phyloP scores from a whole-genome alignment of 2,113 vertebrate genomes.

The Prolemur simus region DNA sequence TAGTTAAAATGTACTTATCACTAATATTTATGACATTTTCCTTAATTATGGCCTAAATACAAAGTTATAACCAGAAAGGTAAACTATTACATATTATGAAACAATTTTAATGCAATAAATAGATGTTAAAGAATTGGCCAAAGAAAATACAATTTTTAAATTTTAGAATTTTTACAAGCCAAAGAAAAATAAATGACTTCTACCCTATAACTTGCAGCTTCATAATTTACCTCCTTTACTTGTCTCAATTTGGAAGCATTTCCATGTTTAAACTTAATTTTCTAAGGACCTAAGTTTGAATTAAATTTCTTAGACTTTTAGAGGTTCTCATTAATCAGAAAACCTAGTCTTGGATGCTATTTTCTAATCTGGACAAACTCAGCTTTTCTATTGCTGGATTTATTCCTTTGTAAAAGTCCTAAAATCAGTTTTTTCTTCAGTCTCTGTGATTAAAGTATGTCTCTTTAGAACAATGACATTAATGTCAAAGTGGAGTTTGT shows the following conservation, averaged over 20 bases:
- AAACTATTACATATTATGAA: slow-evolving; percentile 7
- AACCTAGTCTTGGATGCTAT: not conserved
- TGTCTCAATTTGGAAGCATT: slow-evolving; percentile 20
- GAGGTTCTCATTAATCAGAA: not conserved
- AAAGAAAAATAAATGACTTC: slow-evolving; percentile 27
- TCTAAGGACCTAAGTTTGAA: not conserved
- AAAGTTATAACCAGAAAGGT: not conserved
- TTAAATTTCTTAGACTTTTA: slow-evolving; percentile 16
- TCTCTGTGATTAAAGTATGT: not conserved
- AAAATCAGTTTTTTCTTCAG: not conserved
- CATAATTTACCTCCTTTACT: slow-evolving; percentile 10
- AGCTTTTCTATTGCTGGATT: not conserved
- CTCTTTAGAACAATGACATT: not conserved
- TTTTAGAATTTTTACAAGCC: not conserved
- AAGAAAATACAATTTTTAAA: not conserved
- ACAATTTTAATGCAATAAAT: not conserved
- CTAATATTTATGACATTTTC: not conserved
- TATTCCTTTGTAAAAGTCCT: not conserved
- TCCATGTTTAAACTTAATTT: slow-evolving; percentile 12
- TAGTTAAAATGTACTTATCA: not conserved
- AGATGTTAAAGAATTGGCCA: not conserved
- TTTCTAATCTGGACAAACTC: slow-evolving; percentile 33
- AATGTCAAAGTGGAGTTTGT: not conserved
- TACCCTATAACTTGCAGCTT: not conserved
- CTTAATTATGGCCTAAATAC: slow-evolving; percentile 27